Evolutionary conservation across 2,113 vertebrate species (phyloP), one percentile per base, ranked within the genome.

Genomic region (Sigmodon hispidus): DNA sequence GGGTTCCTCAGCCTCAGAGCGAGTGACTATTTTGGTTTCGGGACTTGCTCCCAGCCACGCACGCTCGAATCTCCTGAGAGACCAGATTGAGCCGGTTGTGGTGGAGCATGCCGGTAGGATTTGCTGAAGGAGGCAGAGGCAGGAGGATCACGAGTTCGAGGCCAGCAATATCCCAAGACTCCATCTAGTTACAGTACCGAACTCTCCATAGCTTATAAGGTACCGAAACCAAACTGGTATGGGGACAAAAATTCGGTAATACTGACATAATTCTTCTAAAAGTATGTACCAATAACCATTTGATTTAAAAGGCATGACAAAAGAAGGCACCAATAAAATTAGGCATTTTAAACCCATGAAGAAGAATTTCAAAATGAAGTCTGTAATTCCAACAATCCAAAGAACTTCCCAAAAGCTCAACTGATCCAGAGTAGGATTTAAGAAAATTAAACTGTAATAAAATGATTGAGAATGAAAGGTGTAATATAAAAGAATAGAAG

Each of bases 301-400:
- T 96, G 98, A 98, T 97, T 98, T 99, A 98, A 99, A 99, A 96
- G 99, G 98, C 98, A 99, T 98, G 97, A 99, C 87, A 65, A 98
- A 98, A 96, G 98, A 98, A 98, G 99, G 99, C 98, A 99, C 97
- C 97, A 99, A 98, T 96, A 99, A 98, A 98, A 99, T 98, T 98
- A 99, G 98, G 99, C 99, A 99, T 99, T 99, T 99, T 36, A 99
- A 98, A 95, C 99, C 99, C 99, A 99, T 99, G 95, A 98, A 99
- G 96, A 99, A 87, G 98, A 99, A 99, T 98, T 99, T 99, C 96
- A 99, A 98, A 91, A 99, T 98, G 59, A 99, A 99, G 98, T 99
- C 99, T 94, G 99, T 99, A 97, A 99, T 98, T 94, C 99, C 99
- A 69, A 99, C 99, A 73, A 98, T 98, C 99, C 99, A 99, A n/a